These are phyloP conservation scores for Salpingus planirostris DNA, from an alignment of 2,888 invertebrate species.

Conservation along the genomic window DNA sequence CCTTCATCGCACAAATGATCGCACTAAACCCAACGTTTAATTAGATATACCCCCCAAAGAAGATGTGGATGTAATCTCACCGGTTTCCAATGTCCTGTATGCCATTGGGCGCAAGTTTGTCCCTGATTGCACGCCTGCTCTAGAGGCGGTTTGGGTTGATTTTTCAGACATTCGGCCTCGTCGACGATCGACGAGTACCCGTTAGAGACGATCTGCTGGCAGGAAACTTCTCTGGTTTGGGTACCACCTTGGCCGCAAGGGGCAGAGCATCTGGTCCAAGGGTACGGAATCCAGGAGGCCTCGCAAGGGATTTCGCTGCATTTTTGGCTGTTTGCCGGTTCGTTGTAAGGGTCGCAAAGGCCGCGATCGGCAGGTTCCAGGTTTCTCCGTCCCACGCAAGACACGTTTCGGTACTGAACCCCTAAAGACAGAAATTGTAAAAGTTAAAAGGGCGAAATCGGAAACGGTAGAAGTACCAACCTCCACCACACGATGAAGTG, in stretches of 20 bases:
- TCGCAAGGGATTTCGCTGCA: slow-evolving; percentile 73
- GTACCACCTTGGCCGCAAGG: slow-evolving; percentile 71
- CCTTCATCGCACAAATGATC: slow-evolving; percentile 88
- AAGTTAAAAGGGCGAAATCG: too few relatives aligned
- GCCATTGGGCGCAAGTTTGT: slow-evolving; percentile 77
- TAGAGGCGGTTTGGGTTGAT: slow-evolving; percentile 61
- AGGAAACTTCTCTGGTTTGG: slow-evolving; percentile 63
- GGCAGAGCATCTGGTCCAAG: slow-evolving; percentile 76
- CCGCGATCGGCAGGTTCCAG: slow-evolving; percentile 61
- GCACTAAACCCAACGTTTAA: too few relatives aligned
- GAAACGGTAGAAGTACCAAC: slow-evolving; percentile 42
- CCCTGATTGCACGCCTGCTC: slow-evolving; percentile 68
- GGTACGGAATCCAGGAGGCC: slow-evolving; percentile 67
- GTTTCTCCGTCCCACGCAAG: slow-evolving; percentile 68
- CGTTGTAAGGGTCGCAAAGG: slow-evolving; percentile 69
- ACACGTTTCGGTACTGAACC: slow-evolving; percentile 65
- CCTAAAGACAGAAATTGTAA: too few relatives aligned
- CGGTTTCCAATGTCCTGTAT: slow-evolving; percentile 82
- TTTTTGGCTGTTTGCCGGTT: slow-evolving; percentile 60
- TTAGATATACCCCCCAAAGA: too few relatives aligned
- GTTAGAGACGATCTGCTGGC: slow-evolving; percentile 68
- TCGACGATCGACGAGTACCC: slow-evolving; percentile 64
- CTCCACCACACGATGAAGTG: slow-evolving; percentile 84
- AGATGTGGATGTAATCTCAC: slow-evolving; percentile 57
- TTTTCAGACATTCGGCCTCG: slow-evolving; percentile 63